Evolutionary conservation across 2,113 vertebrate species (phyloP), one percentile per base, ranked within the genome.

Genomic region (Laticauda laticaudata): DNA sequence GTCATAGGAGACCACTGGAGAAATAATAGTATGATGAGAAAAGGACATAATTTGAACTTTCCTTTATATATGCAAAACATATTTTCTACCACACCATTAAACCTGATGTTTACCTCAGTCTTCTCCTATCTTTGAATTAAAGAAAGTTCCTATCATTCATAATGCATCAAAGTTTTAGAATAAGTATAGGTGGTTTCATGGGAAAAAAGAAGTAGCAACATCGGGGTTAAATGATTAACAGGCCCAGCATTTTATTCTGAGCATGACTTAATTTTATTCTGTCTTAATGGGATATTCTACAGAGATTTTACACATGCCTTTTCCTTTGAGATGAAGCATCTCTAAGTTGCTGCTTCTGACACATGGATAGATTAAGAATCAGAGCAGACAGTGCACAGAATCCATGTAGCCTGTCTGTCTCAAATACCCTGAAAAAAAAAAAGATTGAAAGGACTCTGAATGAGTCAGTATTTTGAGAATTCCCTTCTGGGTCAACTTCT

Each of bases 401-500:
- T 56, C 54, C 24, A 91, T 59, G 75, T 85, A 48, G 34, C 34
- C 29, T 45, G 75, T 43, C 8, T 54, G 14, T 56, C 34, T 56
- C 11, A 45, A 24, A 26, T 55, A 56, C 34, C 11, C 15, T 93
- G 5, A 2, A 69, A 18, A 21, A 15, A 21, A 53, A 51, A 69
- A 26, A 91, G 64, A 43, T 43, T 86, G 75, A 86, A 86, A 57
- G 20, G 18, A 69, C 15, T 53, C 57, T 20, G 15, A 86, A 57
- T 86, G 39, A 86, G 91, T 45, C 91, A 91, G 39, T 86, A 56
- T 56, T 81, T 86, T 85, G 53, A 43, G 53, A 91, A 86, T 91
- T 43, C 75, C 29, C 48, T 89, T 92, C 91, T 94, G 91, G 95
- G 94, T 95, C 93, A 93, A 93, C 95, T 94, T 95, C 95, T 95